Evolutionary conservation across 2,888 invertebrate genomes (phyloP).

Genomic region (Melinaea menophilus): DNA sequence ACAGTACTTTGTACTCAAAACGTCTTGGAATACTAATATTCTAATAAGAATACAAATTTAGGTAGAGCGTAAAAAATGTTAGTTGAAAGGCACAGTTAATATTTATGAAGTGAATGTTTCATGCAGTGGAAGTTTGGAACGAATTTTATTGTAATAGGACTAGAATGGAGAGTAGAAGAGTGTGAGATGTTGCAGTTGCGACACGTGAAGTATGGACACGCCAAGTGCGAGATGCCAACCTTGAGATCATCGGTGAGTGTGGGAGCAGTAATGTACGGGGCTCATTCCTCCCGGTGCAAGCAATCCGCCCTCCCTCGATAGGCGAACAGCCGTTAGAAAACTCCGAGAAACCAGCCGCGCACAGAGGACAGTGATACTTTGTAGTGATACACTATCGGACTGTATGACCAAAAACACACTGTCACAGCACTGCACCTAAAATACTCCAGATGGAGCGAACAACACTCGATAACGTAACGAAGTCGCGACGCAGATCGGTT

Average conservation of each 20-base stretch:
- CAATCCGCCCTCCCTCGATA: slow-evolving; percentile 72
- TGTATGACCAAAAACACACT: slow-evolving; percentile 76
- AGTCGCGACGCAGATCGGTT: slow-evolving; percentile 65
- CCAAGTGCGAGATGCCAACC: slow-evolving; percentile 57
- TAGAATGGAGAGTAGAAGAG: slow-evolving; percentile 58
- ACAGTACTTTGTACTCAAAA: slow-evolving; percentile 2
- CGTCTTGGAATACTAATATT: slow-evolving; percentile 11
- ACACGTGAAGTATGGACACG: slow-evolving; percentile 59
- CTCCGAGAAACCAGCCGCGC: slow-evolving; percentile 64
- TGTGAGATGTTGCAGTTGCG: slow-evolving; percentile 57
- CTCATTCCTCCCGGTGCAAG: slow-evolving; percentile 76
- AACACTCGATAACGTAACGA: slow-evolving; percentile 63
- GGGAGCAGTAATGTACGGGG: slow-evolving; percentile 70
- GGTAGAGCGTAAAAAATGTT: slow-evolving; percentile 23
- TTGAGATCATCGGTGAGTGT: slow-evolving; percentile 78
- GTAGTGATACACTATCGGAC: slow-evolving; percentile 70
- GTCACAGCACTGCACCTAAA: slow-evolving; percentile 70
- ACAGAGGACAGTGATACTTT: slow-evolving; percentile 64
- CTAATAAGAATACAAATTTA: slow-evolving; percentile 26
- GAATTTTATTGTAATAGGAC: slow-evolving; percentile 56
- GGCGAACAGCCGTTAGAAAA: slow-evolving; percentile 72
- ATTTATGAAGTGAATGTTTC: slow-evolving; percentile 47
- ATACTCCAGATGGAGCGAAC: slow-evolving; percentile 65
- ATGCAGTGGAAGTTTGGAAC: slow-evolving; percentile 33
- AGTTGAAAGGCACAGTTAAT: slow-evolving; percentile 26